A percentile compares a stretch with the other conserved stretches of the same genome.
phyloP scores from a whole-genome alignment of 2,888 invertebrate species.

The Anarsia innoxiella region DNA sequence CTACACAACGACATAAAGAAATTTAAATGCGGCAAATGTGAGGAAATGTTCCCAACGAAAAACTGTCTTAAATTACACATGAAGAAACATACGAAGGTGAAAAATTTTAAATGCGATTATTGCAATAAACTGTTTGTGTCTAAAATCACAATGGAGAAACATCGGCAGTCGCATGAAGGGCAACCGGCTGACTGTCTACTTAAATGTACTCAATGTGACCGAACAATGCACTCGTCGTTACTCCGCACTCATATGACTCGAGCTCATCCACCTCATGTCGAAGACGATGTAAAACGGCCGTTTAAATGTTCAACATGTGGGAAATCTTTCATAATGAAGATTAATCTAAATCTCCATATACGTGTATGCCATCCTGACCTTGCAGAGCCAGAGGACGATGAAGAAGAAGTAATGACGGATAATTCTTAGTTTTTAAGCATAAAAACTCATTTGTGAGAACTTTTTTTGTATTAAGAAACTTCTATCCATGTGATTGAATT shows the following conservation, averaged over 20 bases:
- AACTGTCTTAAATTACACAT: conserved; percentile 66
- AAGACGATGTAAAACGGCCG: conserved; percentile 63
- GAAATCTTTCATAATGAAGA: conserved; percentile 65
- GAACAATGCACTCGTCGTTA: conserved; percentile 61
- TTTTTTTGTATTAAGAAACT: neutral
- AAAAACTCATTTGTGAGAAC: neutral
- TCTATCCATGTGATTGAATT: too few species aligned
- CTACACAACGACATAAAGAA: conserved; percentile 66
- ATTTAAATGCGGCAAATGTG: conserved; percentile 66
- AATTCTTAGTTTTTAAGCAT: conserved; percentile 53
- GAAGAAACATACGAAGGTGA: conserved; percentile 69
- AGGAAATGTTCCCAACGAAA: conserved; percentile 67
- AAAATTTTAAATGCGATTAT: conserved; percentile 66
- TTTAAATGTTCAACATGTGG: conserved; percentile 66
- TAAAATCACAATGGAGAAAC: conserved; percentile 68
- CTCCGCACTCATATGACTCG: conserved; percentile 55
- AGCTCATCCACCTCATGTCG: conserved; percentile 50
- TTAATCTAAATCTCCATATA: conserved; percentile 64
- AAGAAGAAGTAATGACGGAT: conserved; percentile 67
- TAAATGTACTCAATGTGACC: conserved; percentile 61
- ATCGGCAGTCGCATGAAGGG: conserved; percentile 59
- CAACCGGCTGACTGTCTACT: conserved; percentile 65
- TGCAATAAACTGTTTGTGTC: conserved; percentile 66
- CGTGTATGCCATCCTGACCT: conserved; percentile 65
- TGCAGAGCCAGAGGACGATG: conserved; percentile 63